A percentile compares a stretch with the other conserved stretches of the same genome.
Conservation (phyloP, 2,888 invertebrate species). For the Leucania comma region DNA sequence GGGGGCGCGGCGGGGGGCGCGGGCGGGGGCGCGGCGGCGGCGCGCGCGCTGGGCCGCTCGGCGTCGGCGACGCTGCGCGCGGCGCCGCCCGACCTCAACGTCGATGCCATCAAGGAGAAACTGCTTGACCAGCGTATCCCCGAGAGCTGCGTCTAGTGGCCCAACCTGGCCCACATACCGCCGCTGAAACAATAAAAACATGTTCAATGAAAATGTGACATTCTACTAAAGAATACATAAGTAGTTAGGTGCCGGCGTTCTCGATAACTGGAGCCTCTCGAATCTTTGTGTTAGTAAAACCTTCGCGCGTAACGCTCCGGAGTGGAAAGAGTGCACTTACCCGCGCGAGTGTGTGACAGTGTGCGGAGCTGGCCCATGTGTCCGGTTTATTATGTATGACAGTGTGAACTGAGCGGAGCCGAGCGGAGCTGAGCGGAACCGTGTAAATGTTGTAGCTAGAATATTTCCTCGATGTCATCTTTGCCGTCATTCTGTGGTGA, state of each 20-base stretch:
- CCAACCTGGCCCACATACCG: background rate
- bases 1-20: slow-evolving; percentile 79
- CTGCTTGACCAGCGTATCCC: slow-evolving; percentile 96
- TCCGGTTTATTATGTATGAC: background rate
- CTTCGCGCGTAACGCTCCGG: background rate
- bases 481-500: slow-evolving; percentile 49
- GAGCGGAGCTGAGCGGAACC: background rate
- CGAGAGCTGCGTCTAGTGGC: slow-evolving; percentile 95
- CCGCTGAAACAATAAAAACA: background rate
- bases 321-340: background rate
- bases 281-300: slow-evolving; percentile 22
- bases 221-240: slow-evolving; percentile 9
- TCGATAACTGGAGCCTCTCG: slow-evolving; percentile 3
- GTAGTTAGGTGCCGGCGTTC: background rate
- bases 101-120: slow-evolving; percentile 96
- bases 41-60: slow-evolving; percentile 80
- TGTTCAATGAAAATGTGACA: slow-evolving; percentile 13
- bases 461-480: slow-evolving; percentile 55
- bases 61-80: slow-evolving; percentile 88
- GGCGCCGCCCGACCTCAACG: slow-evolving; percentile 90
- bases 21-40: slow-evolving; percentile 76
- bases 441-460: slow-evolving; percentile 78
- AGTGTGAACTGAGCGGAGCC: background rate
- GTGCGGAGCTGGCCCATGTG: background rate
- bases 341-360: slow-evolving; percentile 17